Percentiles rank a stretch among this genome's conserved stretches.
Evolutionary conservation across 2,888 invertebrate genomes (phyloP).

Genomic region (Tanytarsus gracilentus): DNA sequence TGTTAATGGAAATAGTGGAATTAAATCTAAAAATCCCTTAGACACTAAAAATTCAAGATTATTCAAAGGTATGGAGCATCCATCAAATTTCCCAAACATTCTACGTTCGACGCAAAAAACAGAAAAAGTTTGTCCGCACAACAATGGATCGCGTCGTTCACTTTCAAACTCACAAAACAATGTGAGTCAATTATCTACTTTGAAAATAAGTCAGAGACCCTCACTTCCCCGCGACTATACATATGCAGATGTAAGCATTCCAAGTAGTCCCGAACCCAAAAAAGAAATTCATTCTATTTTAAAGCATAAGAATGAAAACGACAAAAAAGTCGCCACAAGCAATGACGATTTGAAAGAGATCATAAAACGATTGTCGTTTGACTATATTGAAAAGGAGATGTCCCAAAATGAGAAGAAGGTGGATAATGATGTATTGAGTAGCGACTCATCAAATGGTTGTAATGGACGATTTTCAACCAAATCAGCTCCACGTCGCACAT

Average conservation of each 20-base stretch:
- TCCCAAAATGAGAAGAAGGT: slow-evolving; percentile 18
- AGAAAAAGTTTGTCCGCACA: too few species aligned
- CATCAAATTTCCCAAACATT: slow-evolving; percentile 60
- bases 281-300: slow-evolving; percentile 27
- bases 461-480: slow-evolving; percentile 23
- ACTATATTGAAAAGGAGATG: slow-evolving; percentile 28
- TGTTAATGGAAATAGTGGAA: neutral
- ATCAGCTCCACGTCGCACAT: slow-evolving; percentile 30
- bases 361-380: slow-evolving; percentile 27
- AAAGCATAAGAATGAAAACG: slow-evolving; percentile 22
- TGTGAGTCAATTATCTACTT: too few species aligned
- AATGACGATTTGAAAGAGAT: slow-evolving; percentile 27
- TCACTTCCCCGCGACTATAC: slow-evolving; percentile 18
- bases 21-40: slow-evolving; percentile 5
- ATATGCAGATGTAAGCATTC: neutral
- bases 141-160: neutral
- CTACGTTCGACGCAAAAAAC: slow-evolving; percentile 43
- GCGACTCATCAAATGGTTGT: slow-evolving; percentile 26
- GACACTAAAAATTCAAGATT: slow-evolving; percentile 29
- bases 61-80: slow-evolving; percentile 53
- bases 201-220: too few species aligned
- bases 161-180: too few species aligned
- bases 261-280: slow-evolving; percentile 17
- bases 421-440: slow-evolving; percentile 26
- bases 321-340: neutral